A percentile compares a stretch with the other conserved stretches of the same genome.
Conservation (phyloP, 2,888 invertebrate species). For the Eretmocerus hayati region DNA sequence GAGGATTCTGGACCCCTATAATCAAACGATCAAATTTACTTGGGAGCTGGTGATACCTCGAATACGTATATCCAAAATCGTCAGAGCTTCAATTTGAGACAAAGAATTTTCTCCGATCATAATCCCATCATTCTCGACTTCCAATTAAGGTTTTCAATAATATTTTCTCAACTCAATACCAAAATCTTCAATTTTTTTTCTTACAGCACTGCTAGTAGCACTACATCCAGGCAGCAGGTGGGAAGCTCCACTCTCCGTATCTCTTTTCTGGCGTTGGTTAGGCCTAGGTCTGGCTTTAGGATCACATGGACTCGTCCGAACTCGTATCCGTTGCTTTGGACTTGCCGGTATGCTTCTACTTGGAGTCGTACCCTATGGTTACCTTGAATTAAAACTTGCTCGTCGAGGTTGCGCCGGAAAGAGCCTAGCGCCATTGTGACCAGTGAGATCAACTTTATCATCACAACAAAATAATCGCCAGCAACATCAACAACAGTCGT, state of each 20-base stretch:
- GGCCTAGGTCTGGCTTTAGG: conserved; percentile 54
- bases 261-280: conserved; percentile 52
- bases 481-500: background rate
- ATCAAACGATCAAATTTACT: no score
- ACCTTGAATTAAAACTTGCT: conserved; percentile 50
- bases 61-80: no score
- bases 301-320: conserved; percentile 54
- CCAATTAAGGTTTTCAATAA: no score
- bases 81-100: no score
- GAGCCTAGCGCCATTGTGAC: conserved; percentile 50
- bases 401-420: conserved; percentile 48
- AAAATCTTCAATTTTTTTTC: background rate
- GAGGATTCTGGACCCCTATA: no score
- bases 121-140: no score
- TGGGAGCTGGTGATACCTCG: no score
- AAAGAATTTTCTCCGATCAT: no score
- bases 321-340: conserved; percentile 48
- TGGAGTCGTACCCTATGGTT: conserved; percentile 51
- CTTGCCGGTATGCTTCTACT: conserved; percentile 49
- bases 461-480: background rate
- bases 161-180: no score
- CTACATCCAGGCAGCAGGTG: conserved; percentile 42
- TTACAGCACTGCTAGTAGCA: conserved; percentile 39
- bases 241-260: conserved; percentile 46
- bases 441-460: conserved; percentile 21